Conservation (phyloP, 2,113 vertebrate genomes). For the Colossoma macropomum region DNA sequence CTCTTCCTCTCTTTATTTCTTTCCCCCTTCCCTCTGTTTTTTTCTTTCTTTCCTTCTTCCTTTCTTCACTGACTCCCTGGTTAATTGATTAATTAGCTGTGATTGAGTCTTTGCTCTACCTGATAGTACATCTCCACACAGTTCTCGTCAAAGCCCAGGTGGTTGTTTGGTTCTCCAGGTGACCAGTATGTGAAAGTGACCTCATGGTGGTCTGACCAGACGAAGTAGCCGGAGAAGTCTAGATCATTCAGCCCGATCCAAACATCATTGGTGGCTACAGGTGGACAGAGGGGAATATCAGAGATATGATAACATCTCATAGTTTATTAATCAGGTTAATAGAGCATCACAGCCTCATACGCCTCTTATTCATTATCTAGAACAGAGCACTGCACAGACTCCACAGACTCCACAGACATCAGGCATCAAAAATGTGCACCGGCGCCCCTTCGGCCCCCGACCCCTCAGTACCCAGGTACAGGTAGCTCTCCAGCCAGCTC, state of each 20-base stretch:
- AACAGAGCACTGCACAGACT: too few species aligned
- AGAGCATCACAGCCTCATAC: too few species aligned
- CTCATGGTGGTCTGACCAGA: constrained; percentile 72
- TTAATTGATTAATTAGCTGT: not conserved
- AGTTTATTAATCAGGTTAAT: not conserved
- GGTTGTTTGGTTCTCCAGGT: constrained; percentile 79
- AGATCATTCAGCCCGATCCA: constrained; percentile 80
- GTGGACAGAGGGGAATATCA: not conserved
- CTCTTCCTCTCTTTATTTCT: too few species aligned
- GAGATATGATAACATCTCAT: not conserved
- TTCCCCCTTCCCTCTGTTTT: too few species aligned
- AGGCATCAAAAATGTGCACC: too few species aligned
- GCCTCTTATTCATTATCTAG: too few species aligned
- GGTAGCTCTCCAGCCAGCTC: constrained; percentile 80
- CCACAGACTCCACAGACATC: not conserved
- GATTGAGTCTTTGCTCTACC: constrained; percentile 52
- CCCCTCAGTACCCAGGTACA: constrained; percentile 32
- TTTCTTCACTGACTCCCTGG: not conserved
- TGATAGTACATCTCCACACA: constrained; percentile 77
- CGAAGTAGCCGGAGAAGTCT: constrained; percentile 61
- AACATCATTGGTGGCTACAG: constrained; percentile 71
- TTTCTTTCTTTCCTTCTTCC: not conserved
- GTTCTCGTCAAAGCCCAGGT: constrained; percentile 72
- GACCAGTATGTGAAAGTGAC: constrained; percentile 79
- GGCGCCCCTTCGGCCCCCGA: too few species aligned